Base-by-base conservation (phyloP, 35 echinoderm and acorn worm genomes). In the Nesometra sesokonis region DNA sequence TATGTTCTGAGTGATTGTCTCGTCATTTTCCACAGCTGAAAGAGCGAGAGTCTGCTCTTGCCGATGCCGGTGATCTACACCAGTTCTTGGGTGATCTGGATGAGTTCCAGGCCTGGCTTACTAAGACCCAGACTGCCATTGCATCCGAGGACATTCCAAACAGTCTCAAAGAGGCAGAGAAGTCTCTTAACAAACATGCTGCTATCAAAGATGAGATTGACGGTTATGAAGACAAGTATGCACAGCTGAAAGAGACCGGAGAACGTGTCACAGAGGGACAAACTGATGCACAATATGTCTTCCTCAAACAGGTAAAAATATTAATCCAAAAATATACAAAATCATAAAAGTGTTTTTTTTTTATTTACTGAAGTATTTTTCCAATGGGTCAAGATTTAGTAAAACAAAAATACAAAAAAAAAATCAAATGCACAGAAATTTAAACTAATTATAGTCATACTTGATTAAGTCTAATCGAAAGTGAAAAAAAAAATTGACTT, bases 191-290 rank as follows among this genome's bases (percentile, higher is more conserved):
- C 93, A 86, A 90, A 78, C 96, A 99, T 76, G 96, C 96, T 82
- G 96, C 96, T 47, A 94, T 99, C 89, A 99, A 99, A 82, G 96
- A 99, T 35, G 96, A 99, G 82, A 94, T 99, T 76, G 96, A 99
- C 35, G 92, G 96, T 17, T 99, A 99, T 77, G 96, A 99, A 52
- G 96, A 93, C 82, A 93, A 99, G 81, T 99, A 99, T 77, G 96
- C 92, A 84, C 91, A 92, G 93, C 89, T 99, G 93, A 99, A 93
- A 85, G 96, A 99, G 77, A 91, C 88, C 17, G 96, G 96, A 34
- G 89, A 99, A 30, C 89, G 90, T 77, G 93, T 99, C 87, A 92
- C 89, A 32, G 96, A 94, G 77, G 96, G 93, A 37, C 96, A 99
- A 82, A 99, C 96, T 35, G 96, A 99, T 85, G 93, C 96, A 84